Base-by-base conservation (phyloP, 2,113 vertebrate species). In the Dasypus novemcinctus region DNA sequence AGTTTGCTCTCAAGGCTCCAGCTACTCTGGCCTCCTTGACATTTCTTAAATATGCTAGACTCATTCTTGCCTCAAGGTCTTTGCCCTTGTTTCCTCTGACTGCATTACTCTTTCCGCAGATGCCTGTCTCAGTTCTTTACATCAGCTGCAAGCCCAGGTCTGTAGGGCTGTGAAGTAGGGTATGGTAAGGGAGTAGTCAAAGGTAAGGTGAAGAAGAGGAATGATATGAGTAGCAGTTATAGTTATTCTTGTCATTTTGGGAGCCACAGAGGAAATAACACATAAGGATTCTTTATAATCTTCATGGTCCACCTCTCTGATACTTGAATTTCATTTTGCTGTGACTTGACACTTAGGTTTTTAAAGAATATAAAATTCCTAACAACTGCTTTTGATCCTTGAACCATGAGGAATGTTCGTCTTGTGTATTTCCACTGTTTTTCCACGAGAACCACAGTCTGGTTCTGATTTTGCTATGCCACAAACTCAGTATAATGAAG, bases 261-360 rank as follows among this genome's bases (percentile, higher is more conserved):
- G 61, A 25, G 27, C 61, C 25, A 29, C 21, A 43, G 41, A 54
- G 63, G 29, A 38, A 66, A 87, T 7, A 17, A 49, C 46, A n/a
- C 6, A 14, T 38, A n/a, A 94, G 29, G 59, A 27, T 52, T 94
- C 75, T 93, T 76, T 69, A 75, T 64, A 83, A 75, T 82, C 52
- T 33, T 87, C 43, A 27, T 14, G 33, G 52, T 94, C n/a, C 36
- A 54, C 23, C 41, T 74, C n/a, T 80, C 80, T 33, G 36, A 38
- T 43, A 41, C 69, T 85, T 90, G 66, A 61, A 90, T 74, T 94
- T 69, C 9, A 80, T 46, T 92, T 85, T 75, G 69, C 63, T 94
- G 38, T 64, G 41, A 81, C 81, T 78, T 10, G 80, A 86, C 81
- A 27, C 20, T 52, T 87, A 43, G 75, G 14, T 87, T 69, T 69